These are phyloP conservation scores for Clarias fuscus DNA, from an alignment of 2,797 vertebrate genomes.

Conservation along the genomic window DNA sequence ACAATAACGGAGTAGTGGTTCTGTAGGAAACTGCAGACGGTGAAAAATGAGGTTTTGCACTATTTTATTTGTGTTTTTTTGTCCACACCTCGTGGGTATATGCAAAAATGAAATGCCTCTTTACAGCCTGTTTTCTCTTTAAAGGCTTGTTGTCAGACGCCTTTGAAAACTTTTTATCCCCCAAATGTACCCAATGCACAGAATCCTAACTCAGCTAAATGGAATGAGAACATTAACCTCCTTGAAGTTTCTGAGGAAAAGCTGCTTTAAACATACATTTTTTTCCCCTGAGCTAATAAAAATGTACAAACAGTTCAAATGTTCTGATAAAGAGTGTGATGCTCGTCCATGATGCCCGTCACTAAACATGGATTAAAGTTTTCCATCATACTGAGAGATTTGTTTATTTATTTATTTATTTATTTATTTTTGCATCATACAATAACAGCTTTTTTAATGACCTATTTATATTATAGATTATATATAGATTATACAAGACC, in stretches of 20 bases:
- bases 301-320: background rate
- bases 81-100: constrained; percentile 3
- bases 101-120: background rate
- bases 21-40: background rate
- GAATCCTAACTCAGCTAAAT: background rate
- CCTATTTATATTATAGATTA: too few species aligned
- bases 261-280: background rate
- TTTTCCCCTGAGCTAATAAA: background rate
- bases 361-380: background rate
- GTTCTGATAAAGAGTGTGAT: background rate
- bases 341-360: background rate
- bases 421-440: background rate
- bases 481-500: too few species aligned
- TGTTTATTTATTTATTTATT: too few species aligned
- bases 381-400: background rate
- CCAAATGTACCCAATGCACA: background rate
- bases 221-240: background rate
- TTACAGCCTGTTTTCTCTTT: background rate
- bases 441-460: background rate
- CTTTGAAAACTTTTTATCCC: constrained; percentile 20
- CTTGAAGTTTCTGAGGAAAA: background rate
- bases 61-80: constrained; percentile 13
- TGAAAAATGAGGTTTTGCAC: constrained; percentile 2
- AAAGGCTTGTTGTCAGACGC: background rate
- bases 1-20: background rate